Base-by-base conservation (phyloP, 2,888 invertebrate species). In the Erynnis tages region DNA sequence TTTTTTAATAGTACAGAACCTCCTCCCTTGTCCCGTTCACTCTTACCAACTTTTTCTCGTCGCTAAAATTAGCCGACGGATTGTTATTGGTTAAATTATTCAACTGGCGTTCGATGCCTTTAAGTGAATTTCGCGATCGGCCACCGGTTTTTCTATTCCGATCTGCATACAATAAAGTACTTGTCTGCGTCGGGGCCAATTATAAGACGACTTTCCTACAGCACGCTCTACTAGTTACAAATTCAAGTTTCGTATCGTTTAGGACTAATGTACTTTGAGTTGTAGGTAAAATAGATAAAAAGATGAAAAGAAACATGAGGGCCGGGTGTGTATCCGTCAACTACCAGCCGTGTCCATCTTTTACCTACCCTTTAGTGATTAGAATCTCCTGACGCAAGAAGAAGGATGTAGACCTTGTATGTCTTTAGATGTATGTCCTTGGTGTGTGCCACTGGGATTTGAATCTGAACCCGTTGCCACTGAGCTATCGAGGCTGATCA, bases 1-100 rank as follows among this genome's bases (percentile, higher is more conserved):
- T n/a, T n/a, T n/a, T n/a, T n/a, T n/a, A n/a, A n/a, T n/a, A n/a
- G n/a, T 37, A 29, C 37, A 19, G 47, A 47, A 47, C 47, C 17
- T 11, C 10, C 14, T 11, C 21, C 17, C 5, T 10, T 14, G 14
- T 8, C 10, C 10, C 0, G n/a, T 10, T 35, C 38, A 4, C 14
- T 16, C 40, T 21, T 23, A 11, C 17, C 27, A 1, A 10, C 76
- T 80, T 77, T 76, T 79, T 72, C 68, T 70, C 68, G 69, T 67
- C 66, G 69, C 79, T 87, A 77, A 84, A 87, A 86, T 87, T 87
- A 87, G 80, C 82, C 74, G 69, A 61, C 66, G 81, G 82, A 82
- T 85, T 87, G 86, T 87, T 86, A 85, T 85, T 84, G 84, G 82
- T 77, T 86, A 86, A 86, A 83, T 84, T 88, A 89, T 89, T 87